Evolutionary conservation across 2,888 invertebrate species (phyloP).

Genomic region (Lathronympha strigana): DNA sequence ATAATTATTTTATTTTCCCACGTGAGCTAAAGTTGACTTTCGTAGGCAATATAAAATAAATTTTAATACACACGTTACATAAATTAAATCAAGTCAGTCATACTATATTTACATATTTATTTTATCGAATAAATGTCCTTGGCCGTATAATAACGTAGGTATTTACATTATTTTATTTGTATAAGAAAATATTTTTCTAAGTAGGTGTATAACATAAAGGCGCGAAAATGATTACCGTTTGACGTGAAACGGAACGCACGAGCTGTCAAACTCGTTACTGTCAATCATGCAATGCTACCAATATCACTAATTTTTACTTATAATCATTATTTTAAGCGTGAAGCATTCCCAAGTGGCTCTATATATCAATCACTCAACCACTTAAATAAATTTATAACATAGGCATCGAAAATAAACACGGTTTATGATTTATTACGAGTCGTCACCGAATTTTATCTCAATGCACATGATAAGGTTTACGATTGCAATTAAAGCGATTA

Average conservation of each 20-base stretch:
- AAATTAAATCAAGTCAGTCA: too few relatives aligned
- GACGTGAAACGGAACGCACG: not conserved
- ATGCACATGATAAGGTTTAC: slow-evolving; percentile 80
- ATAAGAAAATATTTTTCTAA: too few relatives aligned
- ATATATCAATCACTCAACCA: slow-evolving; percentile 82
- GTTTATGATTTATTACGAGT: slow-evolving; percentile 82
- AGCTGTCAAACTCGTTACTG: not conserved
- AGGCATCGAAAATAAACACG: slow-evolving; percentile 83
- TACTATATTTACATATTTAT: too few relatives aligned
- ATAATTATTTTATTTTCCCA: not conserved
- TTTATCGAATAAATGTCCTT: too few relatives aligned
- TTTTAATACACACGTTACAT: not conserved
- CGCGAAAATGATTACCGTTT: not conserved
- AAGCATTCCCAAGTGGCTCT: slow-evolving; percentile 56
- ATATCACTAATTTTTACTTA: not conserved
- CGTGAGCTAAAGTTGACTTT: not conserved
- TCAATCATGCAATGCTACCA: not conserved
- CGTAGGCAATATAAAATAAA: not conserved
- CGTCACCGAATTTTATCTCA: slow-evolving; percentile 73
- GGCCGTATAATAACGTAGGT: too few relatives aligned
- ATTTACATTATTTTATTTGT: too few relatives aligned
- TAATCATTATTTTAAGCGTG: slow-evolving; percentile 46
- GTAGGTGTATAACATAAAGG: too few relatives aligned
- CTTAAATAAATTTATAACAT: slow-evolving; percentile 84
- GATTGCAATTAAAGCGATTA: slow-evolving; percentile 81